Evolutionary conservation across 2,888 invertebrate genomes (phyloP).

Genomic region (Pelosia muscerda): DNA sequence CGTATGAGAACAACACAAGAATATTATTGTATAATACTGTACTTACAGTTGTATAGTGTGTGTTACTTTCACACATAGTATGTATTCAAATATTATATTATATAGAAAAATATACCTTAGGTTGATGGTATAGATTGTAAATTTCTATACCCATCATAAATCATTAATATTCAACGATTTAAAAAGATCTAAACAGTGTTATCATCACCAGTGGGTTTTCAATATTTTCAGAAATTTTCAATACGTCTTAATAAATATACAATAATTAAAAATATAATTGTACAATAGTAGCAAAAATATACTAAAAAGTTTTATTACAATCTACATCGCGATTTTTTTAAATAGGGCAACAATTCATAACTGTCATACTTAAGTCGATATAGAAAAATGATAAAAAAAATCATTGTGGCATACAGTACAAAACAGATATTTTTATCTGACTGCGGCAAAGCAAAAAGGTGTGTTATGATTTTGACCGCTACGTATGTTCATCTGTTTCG

Average conservation of each 20-base stretch:
- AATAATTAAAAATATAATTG: slow-evolving; percentile 23
- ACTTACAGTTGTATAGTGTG: not conserved
- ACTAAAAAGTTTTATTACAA: not conserved
- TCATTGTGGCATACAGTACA: not conserved
- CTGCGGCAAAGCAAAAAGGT: too few relatives aligned
- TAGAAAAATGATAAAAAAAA: not conserved
- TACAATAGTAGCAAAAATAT: slow-evolving; percentile 38
- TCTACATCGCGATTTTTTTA: slow-evolving; percentile 9
- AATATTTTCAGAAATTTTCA: slow-evolving; percentile 14
- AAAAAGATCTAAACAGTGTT: not conserved
- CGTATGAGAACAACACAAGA: not conserved
- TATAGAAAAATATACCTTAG: slow-evolving; percentile 8
- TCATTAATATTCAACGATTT: not conserved
- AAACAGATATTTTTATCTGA: not conserved
- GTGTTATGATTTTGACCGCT: too few relatives aligned
- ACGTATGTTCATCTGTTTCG: too few relatives aligned
- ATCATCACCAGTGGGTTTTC: not conserved
- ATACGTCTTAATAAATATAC: slow-evolving; percentile 20
- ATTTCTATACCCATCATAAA: not conserved
- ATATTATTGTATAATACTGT: not conserved
- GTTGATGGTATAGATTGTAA: not conserved
- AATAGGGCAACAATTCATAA: slow-evolving; percentile 29
- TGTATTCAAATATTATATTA: not conserved
- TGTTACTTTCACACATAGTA: not conserved
- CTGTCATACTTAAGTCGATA: not conserved